Base-by-base conservation (phyloP, 1,140 invertebrate species). In the Zaprionus lachaisei region DNA sequence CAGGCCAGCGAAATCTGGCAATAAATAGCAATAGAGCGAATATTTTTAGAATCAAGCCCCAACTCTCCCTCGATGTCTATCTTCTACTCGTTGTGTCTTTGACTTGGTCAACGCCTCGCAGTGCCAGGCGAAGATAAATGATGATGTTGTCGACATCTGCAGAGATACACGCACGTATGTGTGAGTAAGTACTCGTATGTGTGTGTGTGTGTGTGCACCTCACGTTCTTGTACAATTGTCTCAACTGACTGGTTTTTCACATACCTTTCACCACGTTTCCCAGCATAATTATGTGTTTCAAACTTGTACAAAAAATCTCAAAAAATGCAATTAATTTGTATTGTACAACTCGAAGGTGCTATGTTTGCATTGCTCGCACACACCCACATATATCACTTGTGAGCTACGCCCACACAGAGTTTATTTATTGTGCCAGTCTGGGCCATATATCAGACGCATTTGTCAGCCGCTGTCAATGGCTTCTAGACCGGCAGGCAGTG, bases 311-410 rank as follows among this genome's bases (percentile, higher is more conserved):
- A 44, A 44, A 17, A 47, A 47, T 47, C 41, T 34, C 20, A 69
- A 87, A 78, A 83, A 83, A 73, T 72, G 74, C 81, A 89, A 81
- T 89, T 87, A 89, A 89, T 79, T 87, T 87, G 76, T 69, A 83
- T 83, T 76, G 74, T 72, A 72, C 56, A 14, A 76, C 72, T 67
- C 56, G 44, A 65, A 83, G 83, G 83, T 86, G 83, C 54, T 73
- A 83, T 78, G 83, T 87, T 83, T 87, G 80, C 83, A 87, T 87
- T 77, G 77, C 83, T 71, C 61, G 49, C 83, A 70, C 83, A n/a
- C 41, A 17, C 83, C 61, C 77, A 87, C 73, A 87, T 86, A 80
- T 86, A 83, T 86, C 80, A 83, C 72, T 70, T 62, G 60, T 72
- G 49, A 24, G 14, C 28, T n/a, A 64, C 17, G 31, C 31, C 24